Percentiles rank a stretch among this genome's conserved stretches.
phyloP scores from a whole-genome alignment of 2,888 invertebrate species.

The Athalia rosae region DNA sequence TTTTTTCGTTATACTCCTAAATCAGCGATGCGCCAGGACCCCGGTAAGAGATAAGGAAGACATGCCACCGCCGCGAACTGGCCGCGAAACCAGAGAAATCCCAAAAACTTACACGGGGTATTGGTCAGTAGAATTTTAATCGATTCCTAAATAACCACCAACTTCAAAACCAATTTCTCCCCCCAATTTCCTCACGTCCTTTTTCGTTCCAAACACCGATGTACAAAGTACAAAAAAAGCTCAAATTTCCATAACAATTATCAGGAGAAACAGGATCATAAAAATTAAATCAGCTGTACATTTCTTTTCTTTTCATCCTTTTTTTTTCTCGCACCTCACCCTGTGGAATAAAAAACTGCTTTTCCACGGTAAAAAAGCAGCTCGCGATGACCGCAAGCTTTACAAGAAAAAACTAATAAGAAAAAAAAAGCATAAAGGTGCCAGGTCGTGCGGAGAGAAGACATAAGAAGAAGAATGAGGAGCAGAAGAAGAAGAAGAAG shows the following conservation, averaged over 20 bases:
- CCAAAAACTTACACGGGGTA: neutral
- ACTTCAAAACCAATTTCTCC: neutral
- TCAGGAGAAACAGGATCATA: no score
- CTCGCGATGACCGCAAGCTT: no score
- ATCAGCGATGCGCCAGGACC: conserved; percentile 29
- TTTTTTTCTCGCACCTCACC: no score
- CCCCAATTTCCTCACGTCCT: neutral
- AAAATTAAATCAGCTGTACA: neutral
- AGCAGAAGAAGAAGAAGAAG: conserved; percentile 12
- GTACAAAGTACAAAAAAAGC: no score
- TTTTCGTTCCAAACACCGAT: no score
- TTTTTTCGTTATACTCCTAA: conserved; percentile 1
- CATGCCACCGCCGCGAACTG: neutral
- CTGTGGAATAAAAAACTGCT: no score
- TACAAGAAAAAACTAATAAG: conserved; percentile 34
- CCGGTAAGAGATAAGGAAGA: conserved; percentile 25
- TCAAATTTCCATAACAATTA: no score
- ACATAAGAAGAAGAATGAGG: conserved; percentile 23
- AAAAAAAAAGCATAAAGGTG: conserved; percentile 33
- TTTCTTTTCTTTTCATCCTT: no score
- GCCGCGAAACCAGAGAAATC: conserved; percentile 1
- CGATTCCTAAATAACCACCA: neutral
- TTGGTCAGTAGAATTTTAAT: conserved; percentile 7
- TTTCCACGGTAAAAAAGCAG: no score
- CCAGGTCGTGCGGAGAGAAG: conserved; percentile 4